Evolutionary conservation across 2,113 vertebrate species (phyloP).

Genomic region (Pycnonotus jocosus): DNA sequence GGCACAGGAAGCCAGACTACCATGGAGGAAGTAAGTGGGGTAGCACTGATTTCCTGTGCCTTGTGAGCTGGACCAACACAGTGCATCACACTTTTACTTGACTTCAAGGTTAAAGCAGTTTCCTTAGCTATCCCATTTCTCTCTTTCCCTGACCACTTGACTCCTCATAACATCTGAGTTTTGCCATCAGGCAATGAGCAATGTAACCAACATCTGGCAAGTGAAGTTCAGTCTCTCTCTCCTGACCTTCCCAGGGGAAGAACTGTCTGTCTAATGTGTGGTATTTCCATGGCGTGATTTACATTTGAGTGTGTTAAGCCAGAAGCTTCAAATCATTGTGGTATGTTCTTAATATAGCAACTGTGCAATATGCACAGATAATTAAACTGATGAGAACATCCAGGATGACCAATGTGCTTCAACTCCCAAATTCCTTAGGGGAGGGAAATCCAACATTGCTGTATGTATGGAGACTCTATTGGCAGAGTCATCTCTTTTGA

Average conservation of each 20-base stretch:
- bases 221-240: not conserved
- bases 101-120: not conserved
- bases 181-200: not conserved
- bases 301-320: not conserved
- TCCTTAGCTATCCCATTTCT: not conserved
- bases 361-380: not conserved
- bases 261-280: not conserved
- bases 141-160: rapidly evolving
- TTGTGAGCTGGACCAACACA: not conserved
- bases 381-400: not conserved
- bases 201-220: not conserved
- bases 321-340: not conserved
- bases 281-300: not conserved
- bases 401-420: not conserved
- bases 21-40: not conserved
- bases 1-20: not conserved
- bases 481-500: not conserved
- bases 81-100: not conserved
- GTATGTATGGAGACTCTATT: not conserved
- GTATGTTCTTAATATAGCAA: not conserved
- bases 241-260: not conserved
- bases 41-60: not conserved
- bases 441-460: not conserved
- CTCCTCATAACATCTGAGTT: not conserved
- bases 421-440: not conserved